Conservation (phyloP, 2,888 invertebrate genomes). For the Sphaerophoria taeniata region DNA sequence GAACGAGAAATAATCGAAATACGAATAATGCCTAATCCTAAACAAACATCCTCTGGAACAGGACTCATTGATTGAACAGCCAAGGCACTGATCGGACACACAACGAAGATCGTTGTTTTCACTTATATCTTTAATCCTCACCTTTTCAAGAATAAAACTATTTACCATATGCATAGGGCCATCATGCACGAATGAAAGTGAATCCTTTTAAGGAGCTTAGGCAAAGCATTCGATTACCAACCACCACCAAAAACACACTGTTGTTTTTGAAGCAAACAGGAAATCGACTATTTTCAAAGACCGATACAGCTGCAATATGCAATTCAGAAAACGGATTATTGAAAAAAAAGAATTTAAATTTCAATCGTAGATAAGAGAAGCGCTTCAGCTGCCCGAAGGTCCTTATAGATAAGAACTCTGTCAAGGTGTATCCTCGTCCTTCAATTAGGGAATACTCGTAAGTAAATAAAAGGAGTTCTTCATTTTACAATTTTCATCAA, state of each 20-base stretch:
- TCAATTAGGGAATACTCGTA: conserved; percentile 15
- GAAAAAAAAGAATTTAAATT: conserved; percentile 51
- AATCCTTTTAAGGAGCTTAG: conserved; percentile 71
- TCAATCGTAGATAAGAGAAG: conserved; percentile 39
- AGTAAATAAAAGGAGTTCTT: conserved; percentile 16
- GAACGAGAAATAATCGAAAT: conserved; percentile 21
- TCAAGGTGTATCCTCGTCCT: conserved; percentile 52
- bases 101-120: conserved; percentile 22
- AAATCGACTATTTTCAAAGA: conserved; percentile 45
- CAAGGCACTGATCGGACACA: conserved; percentile 42
- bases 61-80: conserved; percentile 23
- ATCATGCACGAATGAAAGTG: conserved; percentile 55
- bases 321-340: conserved; percentile 63
- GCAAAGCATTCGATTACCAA: conserved; percentile 40
- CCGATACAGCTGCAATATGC: conserved; percentile 60
- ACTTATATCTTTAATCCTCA: conserved; percentile 47
- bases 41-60: conserved; percentile 60
- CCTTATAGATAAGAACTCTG: conserved; percentile 1
- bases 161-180: conserved; percentile 44
- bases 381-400: conserved; percentile 36
- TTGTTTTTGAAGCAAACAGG: conserved; percentile 54
- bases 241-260: neutral
- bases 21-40: conserved; percentile 48
- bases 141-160: conserved; percentile 45
- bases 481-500: neutral